Base-by-base conservation (phyloP, 2,888 invertebrate genomes). In the Apodemia mormo region DNA sequence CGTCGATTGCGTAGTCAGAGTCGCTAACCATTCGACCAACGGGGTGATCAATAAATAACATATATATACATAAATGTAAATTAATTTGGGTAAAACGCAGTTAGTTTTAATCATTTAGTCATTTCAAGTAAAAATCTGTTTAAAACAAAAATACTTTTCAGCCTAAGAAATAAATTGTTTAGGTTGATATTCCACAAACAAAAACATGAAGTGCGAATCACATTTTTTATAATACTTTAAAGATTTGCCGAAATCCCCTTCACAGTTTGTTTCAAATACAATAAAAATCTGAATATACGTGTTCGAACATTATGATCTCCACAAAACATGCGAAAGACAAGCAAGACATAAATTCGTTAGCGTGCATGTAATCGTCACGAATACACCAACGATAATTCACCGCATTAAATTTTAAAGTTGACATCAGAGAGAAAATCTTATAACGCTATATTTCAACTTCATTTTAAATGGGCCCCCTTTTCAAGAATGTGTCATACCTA, bases 401-500 rank as follows among this genome's bases (percentile, higher is more conserved):
- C 75, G 81, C 84, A 80, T 84, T 93, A 92, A 89, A 92, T 93
- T 92, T 90, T 85, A 90, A 92, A 93, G 92, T 92, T 92, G 93
- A 93, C 91, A 88, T 87, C 86, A 88, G 90, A 92, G 91, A 92
- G 92, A 92, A 88, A 87, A 83, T 89, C 89, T 88, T 90, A 89
- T 90, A 89, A 84, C 87, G 88, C 81, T 74, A 87, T 92, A 89
- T 85, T 82, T 91, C 84, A 89, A 82, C 80, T 78, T 79, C 80
- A 82, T 86, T 85, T 86, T 85, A 85, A 75, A 87, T 87, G 88
- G 61, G 86, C 80, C 81, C 81, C 78, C 76, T 80, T 80, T 75
- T 74, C 75, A 72, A 75, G 78, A 76, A 77, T 79, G 77, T 76
- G 76, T 75, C 76, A 75, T 77, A 75, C 71, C 40, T 40, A 52